Evolutionary conservation across 2,888 invertebrate genomes (phyloP).

Genomic region (Abrostola tripartita): DNA sequence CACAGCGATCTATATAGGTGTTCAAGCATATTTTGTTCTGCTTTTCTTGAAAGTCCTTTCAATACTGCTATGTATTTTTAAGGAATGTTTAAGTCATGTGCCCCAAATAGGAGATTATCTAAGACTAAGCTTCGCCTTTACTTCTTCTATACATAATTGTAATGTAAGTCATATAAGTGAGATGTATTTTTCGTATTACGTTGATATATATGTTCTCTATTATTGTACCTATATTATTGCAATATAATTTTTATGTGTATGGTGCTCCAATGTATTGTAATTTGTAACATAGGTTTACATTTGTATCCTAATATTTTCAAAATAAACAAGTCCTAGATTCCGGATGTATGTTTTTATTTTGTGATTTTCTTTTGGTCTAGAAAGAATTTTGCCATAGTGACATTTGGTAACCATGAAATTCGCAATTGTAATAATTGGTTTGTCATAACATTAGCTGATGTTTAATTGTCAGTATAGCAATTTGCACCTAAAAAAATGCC

Average conservation of each 20-base stretch:
- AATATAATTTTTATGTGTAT: slow-evolving; percentile 81
- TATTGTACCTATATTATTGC: slow-evolving; percentile 70
- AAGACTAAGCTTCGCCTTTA: slow-evolving; percentile 80
- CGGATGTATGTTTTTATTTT: slow-evolving; percentile 55
- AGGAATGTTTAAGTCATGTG: slow-evolving; percentile 54
- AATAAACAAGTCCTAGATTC: slow-evolving; percentile 82
- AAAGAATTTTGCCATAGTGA: too few species aligned
- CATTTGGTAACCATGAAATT: too few species aligned
- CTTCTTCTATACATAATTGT: slow-evolving; percentile 74
- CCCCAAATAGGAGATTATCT: slow-evolving; percentile 66
- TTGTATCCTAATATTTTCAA: slow-evolving; percentile 84
- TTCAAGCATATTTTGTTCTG: slow-evolving; percentile 7
- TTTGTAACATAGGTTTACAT: slow-evolving; percentile 81
- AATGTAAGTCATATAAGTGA: slow-evolving; percentile 65
- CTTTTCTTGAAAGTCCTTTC: slow-evolving; percentile 14
- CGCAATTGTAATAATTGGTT: too few species aligned
- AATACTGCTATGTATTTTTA: slow-evolving; percentile 40
- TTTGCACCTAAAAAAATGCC: too few species aligned
- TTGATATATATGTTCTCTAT: slow-evolving; percentile 58
- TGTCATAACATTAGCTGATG: too few species aligned
- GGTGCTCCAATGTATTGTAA: slow-evolving; percentile 81
- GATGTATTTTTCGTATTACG: slow-evolving; percentile 72
- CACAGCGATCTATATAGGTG: not conserved
- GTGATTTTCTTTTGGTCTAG: not conserved
- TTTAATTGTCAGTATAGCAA: too few species aligned